These are phyloP conservation scores for Heterodera filipjevi DNA, from an alignment of 2,888 invertebrate species.

Conservation along the genomic window DNA sequence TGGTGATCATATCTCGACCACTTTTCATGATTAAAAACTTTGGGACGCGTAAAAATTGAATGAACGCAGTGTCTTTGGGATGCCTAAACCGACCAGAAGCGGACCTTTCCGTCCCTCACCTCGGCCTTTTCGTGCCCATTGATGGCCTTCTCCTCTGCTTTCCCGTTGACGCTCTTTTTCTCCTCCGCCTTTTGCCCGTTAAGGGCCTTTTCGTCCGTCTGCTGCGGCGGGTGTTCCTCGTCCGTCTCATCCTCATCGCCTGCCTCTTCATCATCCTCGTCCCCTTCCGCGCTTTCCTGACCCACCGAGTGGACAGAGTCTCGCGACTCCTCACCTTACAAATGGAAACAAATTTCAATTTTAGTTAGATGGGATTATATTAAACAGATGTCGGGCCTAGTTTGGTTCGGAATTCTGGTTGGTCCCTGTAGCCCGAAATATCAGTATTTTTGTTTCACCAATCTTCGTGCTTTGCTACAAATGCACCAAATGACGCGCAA, in stretches of 20 bases:
- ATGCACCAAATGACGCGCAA: too few species aligned
- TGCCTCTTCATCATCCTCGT: slow-evolving; percentile 16
- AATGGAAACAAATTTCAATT: not conserved
- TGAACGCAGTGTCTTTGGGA: too few species aligned
- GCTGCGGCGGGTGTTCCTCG: slow-evolving; percentile 8
- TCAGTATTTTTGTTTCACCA: too few species aligned
- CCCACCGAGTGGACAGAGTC: slow-evolving; percentile 24
- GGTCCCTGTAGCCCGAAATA: too few species aligned
- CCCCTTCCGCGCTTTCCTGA: slow-evolving; percentile 14
- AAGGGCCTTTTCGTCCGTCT: slow-evolving; percentile 13
- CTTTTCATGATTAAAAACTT: too few species aligned
- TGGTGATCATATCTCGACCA: too few species aligned
- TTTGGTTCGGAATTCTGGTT: too few species aligned
- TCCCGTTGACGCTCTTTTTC: not conserved
- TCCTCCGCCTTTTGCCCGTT: slow-evolving; percentile 2
- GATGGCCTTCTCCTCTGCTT: too few species aligned
- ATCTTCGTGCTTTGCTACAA: too few species aligned
- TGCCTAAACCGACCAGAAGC: too few species aligned
- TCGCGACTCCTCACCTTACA: slow-evolving; percentile 20
- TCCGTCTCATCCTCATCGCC: slow-evolving; percentile 23
- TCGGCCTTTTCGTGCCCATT: not conserved
- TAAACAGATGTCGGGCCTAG: too few species aligned
- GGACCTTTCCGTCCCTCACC: not conserved
- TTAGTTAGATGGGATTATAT: not conserved
- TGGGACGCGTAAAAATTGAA: too few species aligned